Evolutionary conservation across 2,797 vertebrate genomes (phyloP).

Genomic region (Novumbra hubbsi): DNA sequence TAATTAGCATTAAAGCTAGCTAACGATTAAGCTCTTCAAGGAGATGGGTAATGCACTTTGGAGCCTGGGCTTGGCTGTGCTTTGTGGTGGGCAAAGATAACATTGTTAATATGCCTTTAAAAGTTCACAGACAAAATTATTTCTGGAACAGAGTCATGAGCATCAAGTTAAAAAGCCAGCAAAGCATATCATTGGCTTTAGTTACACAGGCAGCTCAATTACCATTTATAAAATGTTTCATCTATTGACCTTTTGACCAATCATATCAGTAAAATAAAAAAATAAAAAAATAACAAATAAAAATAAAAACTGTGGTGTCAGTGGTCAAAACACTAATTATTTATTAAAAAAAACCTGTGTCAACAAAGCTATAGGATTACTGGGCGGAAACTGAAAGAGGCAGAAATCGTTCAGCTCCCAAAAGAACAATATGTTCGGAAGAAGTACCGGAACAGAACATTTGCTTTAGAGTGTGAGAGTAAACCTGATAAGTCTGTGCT

Average conservation of each 20-base stretch:
- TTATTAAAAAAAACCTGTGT: too few species aligned
- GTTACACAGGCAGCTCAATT: too few species aligned
- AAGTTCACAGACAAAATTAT: constrained; percentile 4
- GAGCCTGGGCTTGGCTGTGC: constrained; percentile 34
- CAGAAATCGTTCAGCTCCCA: background rate
- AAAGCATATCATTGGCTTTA: background rate
- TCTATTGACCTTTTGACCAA: background rate
- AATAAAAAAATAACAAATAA: too few species aligned
- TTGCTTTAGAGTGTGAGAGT: constrained; percentile 1
- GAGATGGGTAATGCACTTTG: constrained; percentile 1
- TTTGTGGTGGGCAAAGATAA: constrained; percentile 31
- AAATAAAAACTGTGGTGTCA: too few species aligned
- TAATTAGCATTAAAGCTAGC: constrained; percentile 50
- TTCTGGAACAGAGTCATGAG: constrained; percentile 10
- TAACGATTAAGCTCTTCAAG: constrained; percentile 36
- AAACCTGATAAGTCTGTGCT: constrained; percentile 14
- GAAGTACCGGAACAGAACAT: background rate
- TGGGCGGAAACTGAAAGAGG: background rate
- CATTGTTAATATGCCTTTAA: constrained; percentile 10
- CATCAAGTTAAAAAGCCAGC: constrained; percentile 25
- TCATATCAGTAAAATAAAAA: too few species aligned
- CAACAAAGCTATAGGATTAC: too few species aligned
- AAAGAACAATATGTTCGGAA: background rate
- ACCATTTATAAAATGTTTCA: too few species aligned
- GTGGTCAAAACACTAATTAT: too few species aligned